Base-by-base conservation (phyloP, 2,113 vertebrate genomes). In the Calyptommatus sinebrachiatus region DNA sequence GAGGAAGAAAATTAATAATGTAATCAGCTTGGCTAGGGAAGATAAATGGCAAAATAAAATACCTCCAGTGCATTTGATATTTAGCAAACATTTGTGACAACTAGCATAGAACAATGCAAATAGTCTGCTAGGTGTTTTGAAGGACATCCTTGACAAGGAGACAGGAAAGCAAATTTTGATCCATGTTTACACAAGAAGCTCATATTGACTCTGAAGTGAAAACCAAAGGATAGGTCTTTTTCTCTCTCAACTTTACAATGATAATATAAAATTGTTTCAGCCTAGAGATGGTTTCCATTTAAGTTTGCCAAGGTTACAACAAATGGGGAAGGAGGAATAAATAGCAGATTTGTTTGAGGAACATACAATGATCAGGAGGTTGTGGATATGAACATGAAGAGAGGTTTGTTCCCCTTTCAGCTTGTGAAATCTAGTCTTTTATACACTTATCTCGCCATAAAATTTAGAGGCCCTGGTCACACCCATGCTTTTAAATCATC, bases 31-130 rank as follows among this genome's bases (percentile, higher is more conserved):
- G 68, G 67, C 62, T 68, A 74, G 16, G 28, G 60, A 74, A 75
- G 31, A 41, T 41, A 77, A 80, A 69, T 71, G 1, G 68, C 63
- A 50, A 73, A 75, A 63, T 50, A 18, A 74, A 75, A 79, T 63
- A 5, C 74, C 31, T 74, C 81, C 4, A 69, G 24, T 21, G 12
- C 35, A 14, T 24, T 6, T 24, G 65, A 50, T 29, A 60, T 48
- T 74, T 83, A 78, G 22, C 48, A 41, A 65, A 78, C 53, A 61
- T 24, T 21, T 81, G 62, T 71, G 63, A 50, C 16, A 79, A 69
- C 35, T n/a, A 77, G 26, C 3, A 11, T 61, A 45, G 50, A 1
- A 3, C 4, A 80, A 14, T 31, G 5, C 71, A 84, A 80, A 76
- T 28, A 46, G 60, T 48, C 53, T n/a, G 1, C 21, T 10, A 6